phyloP scores from a whole-genome alignment of 2,888 invertebrate genomes.

The Piscicola geometra region DNA sequence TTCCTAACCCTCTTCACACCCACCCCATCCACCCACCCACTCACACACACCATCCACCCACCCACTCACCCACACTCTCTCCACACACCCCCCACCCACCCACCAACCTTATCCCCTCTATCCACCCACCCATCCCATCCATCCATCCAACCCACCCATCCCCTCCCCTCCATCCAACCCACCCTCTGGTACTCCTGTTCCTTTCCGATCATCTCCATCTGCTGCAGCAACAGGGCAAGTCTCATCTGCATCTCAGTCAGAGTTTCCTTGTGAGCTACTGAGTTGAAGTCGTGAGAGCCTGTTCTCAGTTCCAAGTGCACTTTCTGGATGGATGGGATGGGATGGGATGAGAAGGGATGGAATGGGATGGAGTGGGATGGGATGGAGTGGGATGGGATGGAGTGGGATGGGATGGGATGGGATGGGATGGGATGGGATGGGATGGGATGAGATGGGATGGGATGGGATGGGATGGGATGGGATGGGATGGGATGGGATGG shows the following conservation, averaged over 20 bases:
- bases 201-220: conserved; percentile 98
- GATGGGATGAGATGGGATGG: too few species aligned
- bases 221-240: conserved; percentile 90
- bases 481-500: too few species aligned
- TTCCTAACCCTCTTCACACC: background rate
- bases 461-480: too few species aligned
- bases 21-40: too few species aligned
- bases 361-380: background rate
- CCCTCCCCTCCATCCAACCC: too few species aligned
- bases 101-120: background rate
- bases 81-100: too few species aligned
- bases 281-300: conserved; percentile 95
- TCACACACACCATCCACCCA: too few species aligned
- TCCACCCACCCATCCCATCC: too few species aligned
- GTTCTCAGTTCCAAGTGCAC: conserved; percentile 97
- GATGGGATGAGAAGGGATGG: background rate
- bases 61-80: too few species aligned
- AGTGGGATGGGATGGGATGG: background rate
- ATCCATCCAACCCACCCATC: too few species aligned
- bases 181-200: conserved; percentile 87
- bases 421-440: background rate
- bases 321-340: conserved; percentile 59
- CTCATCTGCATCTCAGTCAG: conserved; percentile 87
- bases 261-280: conserved; percentile 94
- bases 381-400: background rate